phyloP scores from a whole-genome alignment of 2,888 invertebrate genomes.

The Tipula lateralis region DNA sequence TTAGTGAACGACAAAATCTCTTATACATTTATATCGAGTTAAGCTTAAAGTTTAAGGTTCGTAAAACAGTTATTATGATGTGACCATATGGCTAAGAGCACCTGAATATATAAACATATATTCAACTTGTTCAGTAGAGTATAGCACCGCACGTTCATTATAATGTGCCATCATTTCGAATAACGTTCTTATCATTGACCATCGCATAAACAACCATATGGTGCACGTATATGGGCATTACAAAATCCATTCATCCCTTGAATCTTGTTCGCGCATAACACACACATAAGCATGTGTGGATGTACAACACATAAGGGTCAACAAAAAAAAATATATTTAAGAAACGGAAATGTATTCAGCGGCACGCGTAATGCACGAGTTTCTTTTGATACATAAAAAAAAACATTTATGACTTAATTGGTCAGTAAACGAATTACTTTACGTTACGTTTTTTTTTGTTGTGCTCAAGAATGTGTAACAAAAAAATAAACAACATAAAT shows the following conservation, averaged over 20 bases:
- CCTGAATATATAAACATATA: background rate
- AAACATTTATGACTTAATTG: background rate
- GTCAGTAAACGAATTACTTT: background rate
- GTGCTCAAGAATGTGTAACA: conserved; percentile 5
- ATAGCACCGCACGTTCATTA: background rate
- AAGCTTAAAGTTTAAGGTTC: background rate
- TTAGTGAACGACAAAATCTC: background rate
- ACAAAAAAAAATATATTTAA: background rate
- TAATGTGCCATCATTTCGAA: background rate
- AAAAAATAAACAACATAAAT: background rate
- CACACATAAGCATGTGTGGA: too few species aligned
- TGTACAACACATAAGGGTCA: background rate
- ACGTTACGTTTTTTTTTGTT: background rate
- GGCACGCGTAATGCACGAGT: conserved; percentile 19
- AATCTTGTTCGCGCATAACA: background rate
- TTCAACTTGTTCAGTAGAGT: background rate
- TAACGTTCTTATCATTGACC: background rate
- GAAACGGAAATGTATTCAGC: background rate
- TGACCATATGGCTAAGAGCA: background rate
- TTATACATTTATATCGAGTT: too few species aligned
- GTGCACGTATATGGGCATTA: background rate
- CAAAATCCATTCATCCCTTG: background rate
- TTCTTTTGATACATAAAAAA: background rate
- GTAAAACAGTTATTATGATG: background rate
- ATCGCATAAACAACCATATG: background rate